A percentile compares a stretch with the other conserved stretches of the same genome.
Conservation (phyloP, 2,797 vertebrate genomes). For the Diplodus puntazzo region DNA sequence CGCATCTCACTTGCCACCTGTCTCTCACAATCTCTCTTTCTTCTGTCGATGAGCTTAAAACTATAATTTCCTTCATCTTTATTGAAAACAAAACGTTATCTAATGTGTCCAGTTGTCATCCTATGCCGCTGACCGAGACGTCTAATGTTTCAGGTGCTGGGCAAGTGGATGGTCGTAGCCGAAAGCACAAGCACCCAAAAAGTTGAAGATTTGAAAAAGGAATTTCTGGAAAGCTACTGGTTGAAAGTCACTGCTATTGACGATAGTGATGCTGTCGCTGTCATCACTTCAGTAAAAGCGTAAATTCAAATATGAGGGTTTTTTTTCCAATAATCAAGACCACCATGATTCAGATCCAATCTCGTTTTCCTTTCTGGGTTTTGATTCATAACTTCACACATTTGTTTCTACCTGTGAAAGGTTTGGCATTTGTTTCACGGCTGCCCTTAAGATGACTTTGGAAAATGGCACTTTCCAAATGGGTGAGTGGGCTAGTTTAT, state of each 20-base stretch:
- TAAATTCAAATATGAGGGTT: background rate
- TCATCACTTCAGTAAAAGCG: background rate
- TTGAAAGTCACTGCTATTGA: background rate
- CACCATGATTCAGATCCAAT: background rate
- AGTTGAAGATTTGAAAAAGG: accelerated
- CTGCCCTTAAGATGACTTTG: accelerated
- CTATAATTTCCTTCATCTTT: background rate
- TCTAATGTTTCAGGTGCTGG: slow-evolving; percentile 58
- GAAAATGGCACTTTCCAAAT: background rate
- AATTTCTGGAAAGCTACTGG: background rate
- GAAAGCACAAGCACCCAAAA: background rate
- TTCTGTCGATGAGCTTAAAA: background rate
- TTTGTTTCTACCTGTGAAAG: background rate
- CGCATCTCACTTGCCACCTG: background rate
- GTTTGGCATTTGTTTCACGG: background rate
- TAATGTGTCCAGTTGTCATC: background rate
- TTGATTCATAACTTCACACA: background rate
- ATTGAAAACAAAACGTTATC: background rate
- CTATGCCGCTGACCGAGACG: background rate
- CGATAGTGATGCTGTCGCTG: background rate
- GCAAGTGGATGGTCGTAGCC: slow-evolving; percentile 49
- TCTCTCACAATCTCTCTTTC: background rate
- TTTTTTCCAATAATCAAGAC: background rate
- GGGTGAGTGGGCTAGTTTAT: background rate
- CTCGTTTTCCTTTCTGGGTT: background rate